Evolutionary conservation across 2,797 vertebrate species (phyloP).

Genomic region (Balearica regulorum): DNA sequence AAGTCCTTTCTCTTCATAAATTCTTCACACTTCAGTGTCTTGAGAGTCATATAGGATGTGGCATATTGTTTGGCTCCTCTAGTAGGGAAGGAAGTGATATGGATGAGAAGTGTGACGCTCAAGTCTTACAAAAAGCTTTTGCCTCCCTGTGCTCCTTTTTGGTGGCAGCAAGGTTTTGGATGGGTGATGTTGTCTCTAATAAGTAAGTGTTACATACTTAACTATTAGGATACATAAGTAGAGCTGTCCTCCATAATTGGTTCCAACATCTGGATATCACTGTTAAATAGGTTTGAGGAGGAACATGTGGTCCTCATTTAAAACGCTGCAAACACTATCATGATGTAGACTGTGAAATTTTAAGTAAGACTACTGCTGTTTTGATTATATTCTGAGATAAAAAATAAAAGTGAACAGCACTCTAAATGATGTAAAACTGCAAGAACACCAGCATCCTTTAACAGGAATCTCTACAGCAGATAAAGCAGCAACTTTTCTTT

Average conservation of each 20-base stretch:
- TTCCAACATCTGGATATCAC: conserved; percentile 69
- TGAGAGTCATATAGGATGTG: neutral
- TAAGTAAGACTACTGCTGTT: conserved; percentile 67
- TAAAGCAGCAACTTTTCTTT: neutral
- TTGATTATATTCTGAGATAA: conserved; percentile 64
- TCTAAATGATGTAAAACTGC: conserved; percentile 2
- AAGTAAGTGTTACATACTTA: neutral
- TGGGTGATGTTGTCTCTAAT: neutral
- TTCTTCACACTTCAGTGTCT: neutral
- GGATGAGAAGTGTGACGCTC: neutral
- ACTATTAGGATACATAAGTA: neutral
- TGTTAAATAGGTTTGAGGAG: conserved; percentile 34
- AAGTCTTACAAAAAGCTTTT: neutral
- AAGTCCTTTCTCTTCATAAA: neutral
- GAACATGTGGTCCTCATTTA: conserved; percentile 72
- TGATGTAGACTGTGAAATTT: conserved; percentile 59
- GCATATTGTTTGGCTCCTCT: neutral
- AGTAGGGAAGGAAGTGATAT: neutral
- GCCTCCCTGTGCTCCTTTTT: neutral
- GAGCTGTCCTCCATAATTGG: conserved; percentile 55
- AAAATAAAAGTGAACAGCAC: neutral
- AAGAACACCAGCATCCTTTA: conserved; percentile 26
- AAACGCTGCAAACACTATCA: conserved; percentile 47
- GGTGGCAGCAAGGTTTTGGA: neutral
- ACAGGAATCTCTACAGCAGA: neutral